phyloP scores from a whole-genome alignment of 2,797 vertebrate genomes.

The Acanthurus lineatus region DNA sequence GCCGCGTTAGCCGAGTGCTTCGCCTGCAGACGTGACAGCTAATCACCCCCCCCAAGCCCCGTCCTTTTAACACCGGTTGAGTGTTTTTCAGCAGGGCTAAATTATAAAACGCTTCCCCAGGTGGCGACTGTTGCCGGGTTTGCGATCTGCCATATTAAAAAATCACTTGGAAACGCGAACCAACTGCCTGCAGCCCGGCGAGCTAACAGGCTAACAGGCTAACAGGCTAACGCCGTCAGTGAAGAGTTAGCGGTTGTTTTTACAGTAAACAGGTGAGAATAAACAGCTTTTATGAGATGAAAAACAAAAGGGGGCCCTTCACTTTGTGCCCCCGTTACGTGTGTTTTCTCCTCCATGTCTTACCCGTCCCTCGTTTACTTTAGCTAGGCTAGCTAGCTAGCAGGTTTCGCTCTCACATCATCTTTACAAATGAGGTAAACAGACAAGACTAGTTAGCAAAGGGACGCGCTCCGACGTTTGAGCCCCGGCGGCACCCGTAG shows the following conservation, averaged over 20 bases:
- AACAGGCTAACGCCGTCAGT: conserved; percentile 39
- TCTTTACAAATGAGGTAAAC: conserved; percentile 61
- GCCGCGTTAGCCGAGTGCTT: conserved; percentile 21
- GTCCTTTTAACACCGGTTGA: background rate
- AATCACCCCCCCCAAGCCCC: background rate
- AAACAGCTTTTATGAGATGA: background rate
- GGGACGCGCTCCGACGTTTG: conserved; percentile 13
- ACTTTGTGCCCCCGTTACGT: conserved; percentile 16
- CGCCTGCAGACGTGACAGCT: background rate
- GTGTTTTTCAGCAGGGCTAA: background rate
- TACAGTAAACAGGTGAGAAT: conserved; percentile 3
- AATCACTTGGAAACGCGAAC: conserved; percentile 23
- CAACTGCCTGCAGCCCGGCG: conserved; percentile 31
- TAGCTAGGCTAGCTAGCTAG: conserved; percentile 72
- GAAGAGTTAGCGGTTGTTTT: conserved; percentile 10
- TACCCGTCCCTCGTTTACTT: conserved; percentile 37
- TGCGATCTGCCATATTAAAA: conserved; percentile 49
- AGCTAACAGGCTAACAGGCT: conserved; percentile 41
- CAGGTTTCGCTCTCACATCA: conserved; percentile 63
- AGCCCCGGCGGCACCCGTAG: conserved; percentile 69
- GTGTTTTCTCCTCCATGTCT: conserved; percentile 50
- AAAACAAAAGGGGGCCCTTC: conserved; percentile 2
- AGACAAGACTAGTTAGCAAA: background rate
- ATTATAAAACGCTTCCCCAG: background rate
- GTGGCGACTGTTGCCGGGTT: background rate